These are phyloP conservation scores for Eriosoma lanigerum DNA, from an alignment of 1,140 invertebrate genomes.

Conservation along the genomic window DNA sequence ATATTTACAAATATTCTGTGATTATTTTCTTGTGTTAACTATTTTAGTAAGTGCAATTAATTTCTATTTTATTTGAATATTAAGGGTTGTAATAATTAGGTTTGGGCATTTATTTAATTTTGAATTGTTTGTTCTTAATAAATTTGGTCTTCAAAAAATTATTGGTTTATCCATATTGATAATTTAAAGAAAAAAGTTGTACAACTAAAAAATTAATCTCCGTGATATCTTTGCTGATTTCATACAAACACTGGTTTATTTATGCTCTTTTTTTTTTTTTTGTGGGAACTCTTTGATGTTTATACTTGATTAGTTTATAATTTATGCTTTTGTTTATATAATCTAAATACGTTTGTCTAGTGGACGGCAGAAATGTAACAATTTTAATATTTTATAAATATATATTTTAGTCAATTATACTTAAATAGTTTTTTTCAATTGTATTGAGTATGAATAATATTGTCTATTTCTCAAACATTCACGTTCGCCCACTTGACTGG, in stretches of 20 bases:
- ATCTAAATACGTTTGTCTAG: neutral
- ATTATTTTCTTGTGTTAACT: neutral
- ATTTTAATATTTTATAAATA: neutral
- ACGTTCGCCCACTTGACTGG: slow-evolving; percentile 19
- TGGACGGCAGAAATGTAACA: neutral
- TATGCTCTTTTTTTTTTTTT: neutral
- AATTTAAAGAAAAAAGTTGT: neutral
- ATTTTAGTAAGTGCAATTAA: neutral
- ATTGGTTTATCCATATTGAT: neutral
- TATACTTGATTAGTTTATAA: neutral
- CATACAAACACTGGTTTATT: neutral
- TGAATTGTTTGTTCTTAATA: neutral
- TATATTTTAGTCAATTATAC: slow-evolving; percentile 23
- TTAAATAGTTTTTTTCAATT: neutral
- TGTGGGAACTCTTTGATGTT: neutral
- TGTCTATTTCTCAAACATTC: neutral
- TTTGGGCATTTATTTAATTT: neutral
- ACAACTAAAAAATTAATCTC: neutral
- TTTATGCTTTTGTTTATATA: neutral
- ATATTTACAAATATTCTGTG: neutral
- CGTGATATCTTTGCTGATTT: slow-evolving; percentile 8
- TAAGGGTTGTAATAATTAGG: neutral
- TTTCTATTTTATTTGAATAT: neutral
- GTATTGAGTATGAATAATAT: neutral
- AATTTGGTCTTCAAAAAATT: neutral